Percentiles rank a stretch among this genome's conserved stretches.
Conservation (phyloP, 2,113 vertebrate species). For the Solea solea region DNA sequence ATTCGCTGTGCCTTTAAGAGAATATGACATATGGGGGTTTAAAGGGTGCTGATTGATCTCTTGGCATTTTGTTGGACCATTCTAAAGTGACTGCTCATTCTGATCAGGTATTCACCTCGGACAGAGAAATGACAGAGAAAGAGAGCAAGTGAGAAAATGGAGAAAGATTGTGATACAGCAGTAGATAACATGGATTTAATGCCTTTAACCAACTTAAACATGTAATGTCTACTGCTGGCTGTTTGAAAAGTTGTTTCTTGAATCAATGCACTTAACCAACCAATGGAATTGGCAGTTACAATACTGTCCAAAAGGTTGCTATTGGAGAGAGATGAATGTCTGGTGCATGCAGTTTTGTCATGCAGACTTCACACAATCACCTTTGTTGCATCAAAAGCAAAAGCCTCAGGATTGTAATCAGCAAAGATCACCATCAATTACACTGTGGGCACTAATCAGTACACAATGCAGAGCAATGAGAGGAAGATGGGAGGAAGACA, state of each 20-base stretch:
- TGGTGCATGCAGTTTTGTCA: slow-evolving; percentile 58
- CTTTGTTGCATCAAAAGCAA: slow-evolving; percentile 44
- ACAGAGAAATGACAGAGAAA: not conserved
- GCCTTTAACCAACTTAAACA: slow-evolving; percentile 14
- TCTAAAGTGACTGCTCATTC: slow-evolving; percentile 47
- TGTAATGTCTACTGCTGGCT: not conserved
- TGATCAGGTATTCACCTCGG: slow-evolving; percentile 39
- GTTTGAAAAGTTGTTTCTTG: not conserved
- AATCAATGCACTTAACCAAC: not conserved
- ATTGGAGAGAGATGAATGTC: slow-evolving; percentile 30
- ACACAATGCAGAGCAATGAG: not conserved
- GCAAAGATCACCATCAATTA: slow-evolving; percentile 1
- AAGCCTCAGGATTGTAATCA: slow-evolving; percentile 18
- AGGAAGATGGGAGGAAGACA: not conserved
- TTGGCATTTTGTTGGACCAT: slow-evolving; percentile 33
- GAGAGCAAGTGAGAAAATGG: slow-evolving; percentile 16
- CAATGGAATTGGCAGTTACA: too few species aligned
- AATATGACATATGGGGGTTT: slow-evolving; percentile 29
- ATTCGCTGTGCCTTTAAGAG: slow-evolving; percentile 36
- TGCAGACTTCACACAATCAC: slow-evolving; percentile 47
- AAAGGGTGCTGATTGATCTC: slow-evolving; percentile 30
- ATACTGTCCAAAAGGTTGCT: slow-evolving; percentile 16
- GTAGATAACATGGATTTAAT: not conserved
- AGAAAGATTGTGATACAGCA: not conserved
- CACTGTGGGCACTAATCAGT: slow-evolving; percentile 10